phyloP scores from a whole-genome alignment of 2,888 invertebrate species.

The Reticulitermes lucifugus region DNA sequence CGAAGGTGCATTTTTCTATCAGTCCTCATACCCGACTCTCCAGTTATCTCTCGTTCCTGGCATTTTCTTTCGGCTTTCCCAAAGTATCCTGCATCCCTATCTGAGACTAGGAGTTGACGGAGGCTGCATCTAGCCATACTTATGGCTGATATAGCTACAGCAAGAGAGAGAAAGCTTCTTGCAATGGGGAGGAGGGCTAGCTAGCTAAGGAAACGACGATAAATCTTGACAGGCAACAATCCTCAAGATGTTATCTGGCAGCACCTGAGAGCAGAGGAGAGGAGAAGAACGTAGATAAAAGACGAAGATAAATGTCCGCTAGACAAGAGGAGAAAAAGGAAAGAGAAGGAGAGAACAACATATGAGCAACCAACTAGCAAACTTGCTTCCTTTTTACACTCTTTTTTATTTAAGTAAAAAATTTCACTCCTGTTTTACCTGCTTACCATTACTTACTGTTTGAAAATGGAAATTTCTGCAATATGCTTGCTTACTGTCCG shows the following conservation, averaged over 20 bases:
- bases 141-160: not conserved
- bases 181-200: conserved; percentile 31
- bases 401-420: conserved; percentile 10
- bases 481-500: not conserved
- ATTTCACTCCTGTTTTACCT: conserved; percentile 24
- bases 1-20: conserved; percentile 16
- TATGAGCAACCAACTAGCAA: conserved; percentile 17
- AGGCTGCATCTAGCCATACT: not conserved
- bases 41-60: conserved; percentile 34
- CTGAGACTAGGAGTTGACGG: not conserved
- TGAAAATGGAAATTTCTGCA: conserved; percentile 38
- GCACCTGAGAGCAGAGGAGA: conserved; percentile 53
- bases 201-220: conserved; percentile 45
- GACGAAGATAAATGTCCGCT: conserved; percentile 54
- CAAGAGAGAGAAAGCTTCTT: not conserved
- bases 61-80: conserved; percentile 28
- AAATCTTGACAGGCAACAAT: conserved; percentile 54
- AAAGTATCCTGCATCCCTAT: not conserved
- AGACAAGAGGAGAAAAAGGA: conserved; percentile 10
- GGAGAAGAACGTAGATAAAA: conserved; percentile 51
- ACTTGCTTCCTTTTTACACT: conserved; percentile 12
- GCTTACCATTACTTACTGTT: conserved; percentile 30
- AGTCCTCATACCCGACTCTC: not conserved
- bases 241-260: conserved; percentile 54
- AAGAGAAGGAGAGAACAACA: not conserved